Evolutionary conservation across 2,888 invertebrate genomes (phyloP), one percentile per base, ranked within the genome.

Genomic region (Catocala sponsa): DNA sequence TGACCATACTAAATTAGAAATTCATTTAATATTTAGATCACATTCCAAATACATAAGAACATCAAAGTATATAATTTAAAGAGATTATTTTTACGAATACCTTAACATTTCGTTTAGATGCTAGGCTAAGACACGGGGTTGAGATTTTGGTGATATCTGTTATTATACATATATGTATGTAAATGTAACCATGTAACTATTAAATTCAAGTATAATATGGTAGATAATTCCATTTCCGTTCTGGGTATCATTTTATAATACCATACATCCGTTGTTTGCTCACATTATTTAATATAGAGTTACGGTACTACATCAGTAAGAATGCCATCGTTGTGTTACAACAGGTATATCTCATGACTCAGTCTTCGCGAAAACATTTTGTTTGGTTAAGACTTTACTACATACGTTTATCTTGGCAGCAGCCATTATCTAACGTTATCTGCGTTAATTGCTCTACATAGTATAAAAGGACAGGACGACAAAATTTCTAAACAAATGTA

Each of bases 401-500:
- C 72, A 74, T 77, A 66, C 70, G 78, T 79, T 88, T 94, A 92
- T 92, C 90, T 87, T 80, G 78, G 78, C 82, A 87, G 86, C 76
- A 87, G 85, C 80, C 80, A 86, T 92, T 92, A 94, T 94, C 93
- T 90, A 78, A 82, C 81, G 84, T 94, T 94, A 94, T 94, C 94
- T 90, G 59, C 68, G 74, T 83, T 91, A 92, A 93, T 92, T 91
- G 81, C 85, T 79, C 68, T 77, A 62, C 69, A 64, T 70, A 79
- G 88, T 94, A 94, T 94, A 94, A 88, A 93, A 94, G 89, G 85
- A 81, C 80, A 66, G 71, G 69, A 65, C 72, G 72, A 71, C 61
- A 68, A 70, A 75, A 83, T 81, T 85, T 81, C 74, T 68, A 73
- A 78, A 80, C 84, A 87, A 81, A 89, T 83, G 82, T 71, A 79